phyloP scores from a whole-genome alignment of 2,888 invertebrate species.

The Girardia tigrina region DNA sequence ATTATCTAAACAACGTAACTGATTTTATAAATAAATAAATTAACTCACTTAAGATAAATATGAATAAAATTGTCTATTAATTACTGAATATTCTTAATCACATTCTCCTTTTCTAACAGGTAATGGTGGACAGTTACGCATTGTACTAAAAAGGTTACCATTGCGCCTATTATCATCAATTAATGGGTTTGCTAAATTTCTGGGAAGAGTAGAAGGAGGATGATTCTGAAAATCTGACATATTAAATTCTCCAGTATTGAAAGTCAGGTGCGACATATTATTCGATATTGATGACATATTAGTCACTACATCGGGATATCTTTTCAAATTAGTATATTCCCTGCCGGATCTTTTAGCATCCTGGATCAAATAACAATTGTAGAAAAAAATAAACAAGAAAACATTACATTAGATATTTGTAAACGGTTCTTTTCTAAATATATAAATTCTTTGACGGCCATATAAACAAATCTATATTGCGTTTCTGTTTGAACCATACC shows the following conservation, averaged over 20 bases:
- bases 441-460: slow-evolving; percentile 55
- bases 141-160: background rate
- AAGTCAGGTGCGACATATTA: background rate
- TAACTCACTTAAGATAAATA: background rate
- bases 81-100: background rate
- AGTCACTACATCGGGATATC: background rate
- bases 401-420: background rate
- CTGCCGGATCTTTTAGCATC: slow-evolving; percentile 18
- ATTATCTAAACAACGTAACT: too few species aligned
- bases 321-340: slow-evolving; percentile 29
- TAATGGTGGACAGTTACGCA: background rate
- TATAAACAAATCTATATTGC: slow-evolving; percentile 97
- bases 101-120: background rate
- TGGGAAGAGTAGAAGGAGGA: background rate
- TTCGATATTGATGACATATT: background rate
- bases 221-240: background rate
- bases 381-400: background rate
- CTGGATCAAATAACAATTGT: background rate
- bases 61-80: background rate
- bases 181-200: background rate
- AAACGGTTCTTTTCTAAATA: slow-evolving; percentile 13
- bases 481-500: slow-evolving; percentile 99
- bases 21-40: too few species aligned
- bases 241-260: background rate
- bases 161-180: background rate